Base-by-base conservation (phyloP, 2,113 vertebrate species). In the Machaerirhynchus nigripectus region DNA sequence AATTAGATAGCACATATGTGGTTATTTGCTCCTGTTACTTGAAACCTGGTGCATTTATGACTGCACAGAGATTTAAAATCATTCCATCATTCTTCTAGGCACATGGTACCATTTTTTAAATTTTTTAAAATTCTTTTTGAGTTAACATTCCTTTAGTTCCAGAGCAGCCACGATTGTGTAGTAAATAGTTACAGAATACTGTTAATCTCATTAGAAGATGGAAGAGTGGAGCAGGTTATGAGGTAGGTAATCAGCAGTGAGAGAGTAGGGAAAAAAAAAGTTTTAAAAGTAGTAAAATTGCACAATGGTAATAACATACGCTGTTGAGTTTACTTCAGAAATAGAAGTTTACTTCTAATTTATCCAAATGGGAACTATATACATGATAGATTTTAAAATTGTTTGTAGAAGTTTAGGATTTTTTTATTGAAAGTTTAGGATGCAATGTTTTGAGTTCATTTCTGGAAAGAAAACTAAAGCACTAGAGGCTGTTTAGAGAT, bases 401-500 rank as follows among this genome's bases (percentile, higher is more conserved):
- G 12, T 35, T 84, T 63, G 12, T 64, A 6, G 13, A 89, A 67
- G 13, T 63, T 21, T 8, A n/a, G n/a, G n/a, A n/a, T n/a, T 8
- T 87, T 87, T 92, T 60, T 55, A 46, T 74, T 59, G 50, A 68
- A 91, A 35, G 3, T 27, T 89, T 26, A 39, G 55, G 16, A 22
- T 39, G 1, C 71, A 64, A 13, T 56, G 19, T 44, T 94, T 82
- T 60, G 39, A 87, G 22, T 50, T 87, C 12, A 9, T 79, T 95
- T 96, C 92, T 94, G 57, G 63, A 87, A 91, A 96, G 53, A 84
- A 67, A 47, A 19, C 16, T 52, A 82, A 89, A 91, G 78, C 85
- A 44, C 6, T 44, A 50, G 61, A 40, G 40, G 27, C 77, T 40
- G 10, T 93, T 82, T 68, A 59, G 37, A 82, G 86, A 80, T 76